Base-by-base conservation (phyloP, 1,140 invertebrate species). In the Sesamia nonagrioides region DNA sequence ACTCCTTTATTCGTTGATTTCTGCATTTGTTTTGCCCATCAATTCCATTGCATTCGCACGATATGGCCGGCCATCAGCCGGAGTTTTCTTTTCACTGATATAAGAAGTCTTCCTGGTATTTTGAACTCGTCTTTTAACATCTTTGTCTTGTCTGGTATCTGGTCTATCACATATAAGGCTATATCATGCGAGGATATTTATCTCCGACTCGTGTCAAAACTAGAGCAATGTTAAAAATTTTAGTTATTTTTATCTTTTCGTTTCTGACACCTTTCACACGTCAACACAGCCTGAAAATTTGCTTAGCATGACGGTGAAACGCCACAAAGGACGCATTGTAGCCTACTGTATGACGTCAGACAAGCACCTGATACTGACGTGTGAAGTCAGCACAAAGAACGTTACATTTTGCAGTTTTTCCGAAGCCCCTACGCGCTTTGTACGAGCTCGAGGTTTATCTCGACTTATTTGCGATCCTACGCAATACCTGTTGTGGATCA, bases 361-460 rank as follows among this genome's bases (percentile, higher is more conserved):
- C 40, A 11, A 35, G 15, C 58, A 45, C 8, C 63, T 68, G 73
- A 33, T 58, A 42, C 40, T 75, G 73, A 75, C 73, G 56, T 18
- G 8, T 75, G 73, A 61, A 58, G 73, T 21, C 40, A 15, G 18
- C 73, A 75, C 73, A 75, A 61, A 75, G 58, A 48, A 56, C 35
- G 33, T 58, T 45, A 72, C 72, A 42, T 60, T 60, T 56, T 61
- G 73, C 42, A 61, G 73, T 75, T 75, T 75, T 75, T 45, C 11
- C 42, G 21, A 68, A 68, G 40, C 18, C 56, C 15, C 13, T 42
- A 42, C 18, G 6, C 58, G 58, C 61, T 21, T 50, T 45, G 66
- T 33, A 1, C 21, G 8, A 50, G 42, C 18, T 27, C 11, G 42
- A 69, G 42, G 18, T 69, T 27, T 48, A 40, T 40, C 18, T 21